A percentile compares a stretch with the other conserved stretches of the same genome.
Evolutionary conservation across 2,888 invertebrate genomes (phyloP).

Genomic region (Brachyptera risi): DNA sequence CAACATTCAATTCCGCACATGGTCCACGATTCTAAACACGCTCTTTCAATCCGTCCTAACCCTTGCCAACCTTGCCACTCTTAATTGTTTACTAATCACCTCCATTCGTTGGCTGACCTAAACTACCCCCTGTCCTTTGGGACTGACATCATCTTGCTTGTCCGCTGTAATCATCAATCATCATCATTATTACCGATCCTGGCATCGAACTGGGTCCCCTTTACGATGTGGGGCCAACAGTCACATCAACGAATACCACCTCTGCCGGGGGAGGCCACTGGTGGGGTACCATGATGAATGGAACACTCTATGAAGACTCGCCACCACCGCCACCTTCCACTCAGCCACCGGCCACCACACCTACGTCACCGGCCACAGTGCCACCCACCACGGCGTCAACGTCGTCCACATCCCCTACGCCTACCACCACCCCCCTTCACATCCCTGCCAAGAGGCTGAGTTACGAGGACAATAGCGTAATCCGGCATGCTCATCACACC

Average conservation of each 20-base stretch:
- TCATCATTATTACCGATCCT: conserved; percentile 22
- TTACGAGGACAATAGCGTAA: conserved; percentile 64
- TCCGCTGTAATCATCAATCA: conserved; percentile 17
- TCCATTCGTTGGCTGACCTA: background rate
- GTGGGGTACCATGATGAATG: conserved; percentile 83
- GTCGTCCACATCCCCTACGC: conserved; percentile 59
- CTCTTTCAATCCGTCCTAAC: background rate
- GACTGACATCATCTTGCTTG: background rate
- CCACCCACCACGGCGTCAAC: conserved; percentile 41
- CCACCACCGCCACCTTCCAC: conserved; percentile 26
- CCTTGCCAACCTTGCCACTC: background rate
- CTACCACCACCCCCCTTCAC: conserved; percentile 64
- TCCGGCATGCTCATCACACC: conserved; percentile 63
- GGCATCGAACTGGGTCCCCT: conserved; percentile 22
- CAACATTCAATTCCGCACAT: background rate
- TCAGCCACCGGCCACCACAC: conserved; percentile 52
- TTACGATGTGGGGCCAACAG: conserved; percentile 19
- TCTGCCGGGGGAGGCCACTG: conserved; percentile 18
- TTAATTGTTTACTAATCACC: background rate
- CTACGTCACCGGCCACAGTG: conserved; percentile 47
- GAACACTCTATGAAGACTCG: conserved; percentile 63
- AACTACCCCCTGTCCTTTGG: background rate
- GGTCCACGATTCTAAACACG: background rate
- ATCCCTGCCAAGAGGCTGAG: conserved; percentile 80
- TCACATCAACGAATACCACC: conserved; percentile 17